A percentile compares a stretch with the other conserved stretches of the same genome.
These are phyloP conservation scores for Zaprionus capensis DNA, from an alignment of 1,140 invertebrate genomes.

Conservation along the genomic window DNA sequence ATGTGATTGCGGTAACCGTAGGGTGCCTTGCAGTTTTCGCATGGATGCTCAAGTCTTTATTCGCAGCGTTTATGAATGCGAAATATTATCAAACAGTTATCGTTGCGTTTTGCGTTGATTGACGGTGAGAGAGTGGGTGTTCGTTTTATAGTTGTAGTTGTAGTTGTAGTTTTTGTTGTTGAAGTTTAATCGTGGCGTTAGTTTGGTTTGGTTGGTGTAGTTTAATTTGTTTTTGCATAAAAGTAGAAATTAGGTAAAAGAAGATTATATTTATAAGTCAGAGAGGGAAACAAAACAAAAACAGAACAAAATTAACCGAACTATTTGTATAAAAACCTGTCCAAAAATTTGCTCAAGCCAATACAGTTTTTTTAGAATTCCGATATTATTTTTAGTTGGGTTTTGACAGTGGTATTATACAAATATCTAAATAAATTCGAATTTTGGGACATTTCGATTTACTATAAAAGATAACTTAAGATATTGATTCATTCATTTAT, in stretches of 20 bases:
- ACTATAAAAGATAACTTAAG: neutral
- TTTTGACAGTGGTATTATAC: neutral
- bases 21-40: slow-evolving; percentile 86
- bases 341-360: neutral
- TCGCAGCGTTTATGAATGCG: slow-evolving; percentile 29
- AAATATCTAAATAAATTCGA: neutral
- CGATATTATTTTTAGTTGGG: neutral
- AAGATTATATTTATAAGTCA: slow-evolving; percentile 43
- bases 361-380: neutral
- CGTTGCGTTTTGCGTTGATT: slow-evolving; percentile 42
- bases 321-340: slow-evolving; percentile 6
- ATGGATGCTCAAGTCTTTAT: slow-evolving; percentile 82
- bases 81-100: slow-evolving; percentile 36
- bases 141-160: slow-evolving; percentile 20
- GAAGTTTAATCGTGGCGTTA: slow-evolving; percentile 58
- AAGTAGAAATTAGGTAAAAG: slow-evolving; percentile 46
- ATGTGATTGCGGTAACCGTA: slow-evolving; percentile 89
- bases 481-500: neutral
- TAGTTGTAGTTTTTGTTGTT: slow-evolving; percentile 30
- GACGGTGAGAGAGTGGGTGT: slow-evolving; percentile 35
- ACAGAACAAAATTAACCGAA: slow-evolving; percentile 1
- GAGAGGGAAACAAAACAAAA: slow-evolving; percentile 21
- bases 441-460: too few species aligned
- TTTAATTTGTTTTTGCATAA: slow-evolving; percentile 42
- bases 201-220: slow-evolving; percentile 47